phyloP scores from a whole-genome alignment of 2,797 vertebrate genomes.

The Gadopsis bispinosus region DNA sequence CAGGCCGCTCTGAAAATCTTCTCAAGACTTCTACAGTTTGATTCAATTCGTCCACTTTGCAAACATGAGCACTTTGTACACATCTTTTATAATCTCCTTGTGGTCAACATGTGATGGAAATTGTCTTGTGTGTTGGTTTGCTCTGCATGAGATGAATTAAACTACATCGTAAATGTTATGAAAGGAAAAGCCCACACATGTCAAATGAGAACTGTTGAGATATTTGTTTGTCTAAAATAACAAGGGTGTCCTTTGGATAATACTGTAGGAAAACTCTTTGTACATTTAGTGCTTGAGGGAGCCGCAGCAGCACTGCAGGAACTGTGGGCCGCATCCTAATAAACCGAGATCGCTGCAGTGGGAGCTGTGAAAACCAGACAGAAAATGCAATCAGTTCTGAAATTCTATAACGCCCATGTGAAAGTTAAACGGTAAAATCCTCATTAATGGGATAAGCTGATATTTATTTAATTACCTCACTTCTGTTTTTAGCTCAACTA shows the following conservation, averaged over 20 bases:
- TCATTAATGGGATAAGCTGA: not conserved
- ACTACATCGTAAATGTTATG: not conserved
- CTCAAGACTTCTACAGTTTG: not conserved
- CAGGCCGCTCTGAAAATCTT: not conserved
- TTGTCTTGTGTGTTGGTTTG: not conserved
- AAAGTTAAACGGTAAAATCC: not conserved
- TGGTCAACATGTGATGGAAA: constrained; percentile 1
- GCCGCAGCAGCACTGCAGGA: constrained; percentile 60
- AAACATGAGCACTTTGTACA: not conserved
- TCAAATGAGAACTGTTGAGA: constrained; percentile 1
- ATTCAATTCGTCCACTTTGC: not conserved
- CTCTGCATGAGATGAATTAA: constrained; percentile 5
- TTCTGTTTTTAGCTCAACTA: not conserved
- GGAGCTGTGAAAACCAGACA: constrained; percentile 47
- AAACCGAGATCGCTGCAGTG: constrained; percentile 59
- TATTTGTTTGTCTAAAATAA: not conserved
- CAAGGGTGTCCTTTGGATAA: constrained; percentile 12
- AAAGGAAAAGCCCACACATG: not conserved
- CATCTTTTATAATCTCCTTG: not conserved
- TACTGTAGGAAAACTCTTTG: not conserved
- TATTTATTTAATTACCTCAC: not conserved
- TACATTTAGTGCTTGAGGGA: constrained; percentile 28
- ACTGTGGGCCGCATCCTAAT: constrained; percentile 72
- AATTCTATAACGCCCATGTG: not conserved
- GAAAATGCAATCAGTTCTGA: constrained; percentile 13